These are phyloP conservation scores for Notospermus geniculatus DNA, from an alignment of 1,140 invertebrate genomes.

Conservation along the genomic window DNA sequence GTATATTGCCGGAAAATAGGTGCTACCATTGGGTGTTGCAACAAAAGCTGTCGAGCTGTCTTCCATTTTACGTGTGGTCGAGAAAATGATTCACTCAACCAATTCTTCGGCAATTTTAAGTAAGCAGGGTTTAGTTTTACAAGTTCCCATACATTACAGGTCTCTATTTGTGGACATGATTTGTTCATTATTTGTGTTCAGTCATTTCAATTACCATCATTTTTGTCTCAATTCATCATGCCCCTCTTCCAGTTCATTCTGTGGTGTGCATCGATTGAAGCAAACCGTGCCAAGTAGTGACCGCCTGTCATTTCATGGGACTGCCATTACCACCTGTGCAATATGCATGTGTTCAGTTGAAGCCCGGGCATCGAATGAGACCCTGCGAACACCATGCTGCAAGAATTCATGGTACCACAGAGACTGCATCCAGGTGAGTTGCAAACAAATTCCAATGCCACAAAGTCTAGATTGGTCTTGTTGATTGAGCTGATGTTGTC, in stretches of 20 bases:
- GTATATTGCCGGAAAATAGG: slow-evolving; percentile 62
- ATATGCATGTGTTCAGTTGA: slow-evolving; percentile 63
- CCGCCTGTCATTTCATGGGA: slow-evolving; percentile 30
- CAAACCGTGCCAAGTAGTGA: slow-evolving; percentile 44
- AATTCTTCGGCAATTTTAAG: slow-evolving; percentile 66
- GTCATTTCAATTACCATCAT: no score
- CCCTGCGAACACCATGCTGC: slow-evolving; percentile 65
- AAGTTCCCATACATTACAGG: background rate
- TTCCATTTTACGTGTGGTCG: slow-evolving; percentile 69
- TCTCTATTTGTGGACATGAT: background rate
- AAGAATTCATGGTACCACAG: slow-evolving; percentile 65
- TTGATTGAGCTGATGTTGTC: no score
- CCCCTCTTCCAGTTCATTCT: slow-evolving; percentile 61
- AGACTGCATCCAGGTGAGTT: slow-evolving; percentile 62
- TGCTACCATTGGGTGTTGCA: slow-evolving; percentile 65
- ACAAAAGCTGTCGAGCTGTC: slow-evolving; percentile 58
- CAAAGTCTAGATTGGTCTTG: no score
- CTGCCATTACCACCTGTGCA: slow-evolving; percentile 52
- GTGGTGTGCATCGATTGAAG: slow-evolving; percentile 60
- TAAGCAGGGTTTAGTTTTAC: slow-evolving; percentile 32
- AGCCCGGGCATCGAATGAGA: slow-evolving; percentile 47
- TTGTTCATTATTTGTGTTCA: background rate
- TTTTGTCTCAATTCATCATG: slow-evolving; percentile 5
- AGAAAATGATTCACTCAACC: slow-evolving; percentile 60
- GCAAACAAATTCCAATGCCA: no score